These are phyloP conservation scores for Athrips mouffetella DNA, from an alignment of 2,888 invertebrate genomes.

Conservation along the genomic window DNA sequence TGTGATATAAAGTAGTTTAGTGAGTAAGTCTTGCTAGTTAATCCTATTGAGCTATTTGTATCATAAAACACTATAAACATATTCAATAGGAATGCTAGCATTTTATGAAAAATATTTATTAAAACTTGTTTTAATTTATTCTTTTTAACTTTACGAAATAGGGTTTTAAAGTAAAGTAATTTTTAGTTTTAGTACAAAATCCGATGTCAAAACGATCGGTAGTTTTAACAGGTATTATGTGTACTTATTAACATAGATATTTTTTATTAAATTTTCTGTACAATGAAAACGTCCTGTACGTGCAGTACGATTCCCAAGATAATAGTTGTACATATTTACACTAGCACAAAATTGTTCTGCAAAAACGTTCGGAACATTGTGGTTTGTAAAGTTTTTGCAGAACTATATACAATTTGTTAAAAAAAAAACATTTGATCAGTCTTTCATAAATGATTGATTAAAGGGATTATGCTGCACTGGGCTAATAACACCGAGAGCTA, in stretches of 20 bases:
- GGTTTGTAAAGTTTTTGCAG: too few relatives aligned
- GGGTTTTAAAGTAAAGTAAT: constrained; percentile 47
- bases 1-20: constrained; percentile 73
- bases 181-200: constrained; percentile 49
- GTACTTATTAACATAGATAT: constrained; percentile 21
- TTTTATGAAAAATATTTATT: constrained; percentile 56
- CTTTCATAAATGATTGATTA: too few relatives aligned
- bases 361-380: too few relatives aligned
- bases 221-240: constrained; percentile 40
- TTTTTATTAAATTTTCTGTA: constrained; percentile 30
- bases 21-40: constrained; percentile 47
- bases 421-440: too few relatives aligned
- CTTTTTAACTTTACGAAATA: constrained; percentile 50
- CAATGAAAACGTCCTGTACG: constrained; percentile 20
- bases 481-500: too few relatives aligned
- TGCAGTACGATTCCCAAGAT: too few relatives aligned
- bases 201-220: constrained; percentile 55
- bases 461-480: too few relatives aligned
- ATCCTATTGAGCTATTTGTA: constrained; percentile 42
- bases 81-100: constrained; percentile 47
- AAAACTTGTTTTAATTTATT: constrained; percentile 50
- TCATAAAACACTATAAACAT: constrained; percentile 41
- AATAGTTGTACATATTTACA: too few relatives aligned
- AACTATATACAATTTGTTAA: too few relatives aligned
- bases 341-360: background rate